Percentiles rank a stretch among this genome's conserved stretches.
Conservation (phyloP, 2,797 vertebrate genomes). For the Fringilla coelebs region DNA sequence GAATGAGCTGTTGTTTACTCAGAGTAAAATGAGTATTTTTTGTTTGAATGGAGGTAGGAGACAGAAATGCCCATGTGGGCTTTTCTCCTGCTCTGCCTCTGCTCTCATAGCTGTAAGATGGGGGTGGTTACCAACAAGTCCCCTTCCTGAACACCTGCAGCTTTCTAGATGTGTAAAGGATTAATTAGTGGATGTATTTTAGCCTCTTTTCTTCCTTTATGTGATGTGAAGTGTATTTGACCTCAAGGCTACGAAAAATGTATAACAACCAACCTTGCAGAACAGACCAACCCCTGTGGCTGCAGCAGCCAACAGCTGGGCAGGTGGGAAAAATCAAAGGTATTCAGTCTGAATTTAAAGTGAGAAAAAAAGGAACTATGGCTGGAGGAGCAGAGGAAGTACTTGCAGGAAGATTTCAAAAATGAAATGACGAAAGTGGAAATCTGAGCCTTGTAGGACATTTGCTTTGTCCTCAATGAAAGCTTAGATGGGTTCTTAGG, state of each 20-base stretch:
- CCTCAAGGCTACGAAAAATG: neutral
- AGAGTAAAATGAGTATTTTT: neutral
- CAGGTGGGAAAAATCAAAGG: neutral
- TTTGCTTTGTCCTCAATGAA: neutral
- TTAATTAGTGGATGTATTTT: neutral
- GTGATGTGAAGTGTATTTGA: neutral
- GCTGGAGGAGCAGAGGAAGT: neutral
- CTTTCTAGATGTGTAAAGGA: neutral
- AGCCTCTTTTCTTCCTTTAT: neutral
- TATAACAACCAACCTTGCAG: rapidly evolving
- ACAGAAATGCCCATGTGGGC: neutral
- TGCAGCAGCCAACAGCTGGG: neutral
- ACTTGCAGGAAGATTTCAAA: neutral
- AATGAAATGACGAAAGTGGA: rapidly evolving
- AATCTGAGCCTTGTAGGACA: neutral
- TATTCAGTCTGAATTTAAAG: neutral
- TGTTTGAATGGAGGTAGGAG: neutral
- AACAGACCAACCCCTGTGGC: neutral
- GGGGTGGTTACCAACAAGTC: neutral
- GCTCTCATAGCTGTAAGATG: neutral
- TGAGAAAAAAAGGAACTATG: neutral
- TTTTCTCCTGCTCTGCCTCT: neutral
- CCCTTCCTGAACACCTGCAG: neutral
- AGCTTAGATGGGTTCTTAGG: neutral
- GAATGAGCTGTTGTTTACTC: neutral